Conservation (phyloP, 2,888 invertebrate genomes). For the Coronaproctus castanopsis region DNA sequence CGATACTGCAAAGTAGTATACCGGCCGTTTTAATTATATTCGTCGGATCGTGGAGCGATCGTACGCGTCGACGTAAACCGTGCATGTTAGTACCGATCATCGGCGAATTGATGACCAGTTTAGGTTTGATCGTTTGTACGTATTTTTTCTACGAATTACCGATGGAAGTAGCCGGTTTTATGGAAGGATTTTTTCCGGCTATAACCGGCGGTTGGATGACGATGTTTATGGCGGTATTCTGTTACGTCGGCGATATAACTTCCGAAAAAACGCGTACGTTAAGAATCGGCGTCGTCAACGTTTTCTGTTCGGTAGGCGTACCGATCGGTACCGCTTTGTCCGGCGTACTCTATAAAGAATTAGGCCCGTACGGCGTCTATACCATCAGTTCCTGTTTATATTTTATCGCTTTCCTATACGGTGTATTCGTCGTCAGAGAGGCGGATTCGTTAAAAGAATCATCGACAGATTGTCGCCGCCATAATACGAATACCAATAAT, state of each 20-base stretch:
- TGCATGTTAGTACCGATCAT: conserved; percentile 65
- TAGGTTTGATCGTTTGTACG: conserved; percentile 57
- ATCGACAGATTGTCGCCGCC: not conserved
- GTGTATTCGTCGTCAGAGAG: conserved; percentile 48
- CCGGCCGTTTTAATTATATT: conserved; percentile 65
- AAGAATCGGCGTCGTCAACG: conserved; percentile 68
- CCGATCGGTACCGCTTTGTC: conserved; percentile 76
- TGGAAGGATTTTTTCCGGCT: conserved; percentile 63
- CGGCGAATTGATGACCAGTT: conserved; percentile 56
- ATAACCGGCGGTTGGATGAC: conserved; percentile 71
- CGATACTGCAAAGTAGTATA: conserved; percentile 57
- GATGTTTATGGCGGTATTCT: conserved; percentile 76
- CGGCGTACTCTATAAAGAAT: conserved; percentile 39
- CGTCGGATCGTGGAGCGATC: conserved; percentile 44
- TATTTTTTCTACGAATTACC: conserved; percentile 58
- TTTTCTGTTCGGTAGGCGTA: conserved; percentile 69
- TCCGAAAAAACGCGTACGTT: conserved; percentile 62
- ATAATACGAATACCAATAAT: no score
- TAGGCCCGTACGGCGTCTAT: conserved; percentile 54
- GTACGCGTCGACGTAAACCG: conserved; percentile 46
- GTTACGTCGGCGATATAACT: conserved; percentile 72
- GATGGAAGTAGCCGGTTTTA: conserved; percentile 53
- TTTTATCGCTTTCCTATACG: conserved; percentile 51
- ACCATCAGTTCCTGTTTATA: conserved; percentile 54
- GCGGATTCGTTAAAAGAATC: not conserved